These are phyloP conservation scores for Malurus splendens DNA, from an alignment of 2,797 vertebrate genomes.

Conservation along the genomic window DNA sequence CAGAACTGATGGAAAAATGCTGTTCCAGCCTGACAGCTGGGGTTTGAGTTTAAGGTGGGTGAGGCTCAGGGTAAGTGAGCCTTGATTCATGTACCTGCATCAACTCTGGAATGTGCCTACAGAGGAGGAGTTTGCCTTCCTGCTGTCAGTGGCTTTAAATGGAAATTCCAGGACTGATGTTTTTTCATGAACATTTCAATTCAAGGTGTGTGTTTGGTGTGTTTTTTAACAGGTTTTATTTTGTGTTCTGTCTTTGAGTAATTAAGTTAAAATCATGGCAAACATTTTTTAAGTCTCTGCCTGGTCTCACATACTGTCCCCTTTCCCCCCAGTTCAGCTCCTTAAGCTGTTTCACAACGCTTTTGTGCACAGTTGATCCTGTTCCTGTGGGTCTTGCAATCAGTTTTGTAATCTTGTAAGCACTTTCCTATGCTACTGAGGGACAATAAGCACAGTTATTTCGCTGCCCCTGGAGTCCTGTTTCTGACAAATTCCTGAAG, in stretches of 20 bases:
- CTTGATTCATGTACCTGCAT: neutral
- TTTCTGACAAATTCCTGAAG: neutral
- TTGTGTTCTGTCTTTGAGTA: neutral
- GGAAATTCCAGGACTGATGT: neutral
- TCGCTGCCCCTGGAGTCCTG: neutral
- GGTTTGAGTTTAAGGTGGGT: neutral
- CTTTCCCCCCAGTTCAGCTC: neutral
- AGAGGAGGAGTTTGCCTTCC: neutral
- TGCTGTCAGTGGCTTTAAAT: neutral
- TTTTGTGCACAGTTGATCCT: neutral
- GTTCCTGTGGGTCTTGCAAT: slow-evolving; percentile 5
- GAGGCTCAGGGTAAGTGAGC: neutral
- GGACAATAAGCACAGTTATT: neutral
- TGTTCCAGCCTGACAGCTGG: neutral
- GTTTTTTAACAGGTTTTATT: neutral
- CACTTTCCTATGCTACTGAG: neutral
- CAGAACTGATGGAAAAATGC: neutral
- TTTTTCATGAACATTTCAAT: neutral
- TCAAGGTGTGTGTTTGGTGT: neutral
- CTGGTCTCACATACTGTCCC: neutral
- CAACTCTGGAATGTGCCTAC: neutral
- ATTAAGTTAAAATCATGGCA: neutral
- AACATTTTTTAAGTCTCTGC: fast-evolving
- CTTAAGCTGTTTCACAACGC: neutral
- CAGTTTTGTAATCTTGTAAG: neutral